Conservation (phyloP, 2,113 vertebrate genomes). For the Mobula birostris region DNA sequence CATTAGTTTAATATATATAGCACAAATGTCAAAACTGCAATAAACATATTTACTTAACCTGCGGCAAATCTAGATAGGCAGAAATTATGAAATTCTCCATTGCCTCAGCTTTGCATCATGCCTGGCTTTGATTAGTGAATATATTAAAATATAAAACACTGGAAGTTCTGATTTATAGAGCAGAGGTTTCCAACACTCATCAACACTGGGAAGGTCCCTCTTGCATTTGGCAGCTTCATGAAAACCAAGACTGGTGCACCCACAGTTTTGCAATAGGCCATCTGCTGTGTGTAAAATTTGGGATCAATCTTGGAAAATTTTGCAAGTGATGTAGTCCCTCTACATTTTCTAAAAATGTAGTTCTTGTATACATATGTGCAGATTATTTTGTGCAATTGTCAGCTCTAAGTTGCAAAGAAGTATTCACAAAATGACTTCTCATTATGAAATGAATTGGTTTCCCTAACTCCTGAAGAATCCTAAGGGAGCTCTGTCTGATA, state of each 20-base stretch:
- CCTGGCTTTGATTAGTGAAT: not conserved
- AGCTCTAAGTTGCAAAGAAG: too few species aligned
- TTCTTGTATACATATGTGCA: not conserved
- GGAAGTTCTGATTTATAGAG: not conserved
- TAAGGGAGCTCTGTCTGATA: not conserved
- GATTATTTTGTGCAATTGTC: not conserved
- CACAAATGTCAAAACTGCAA: not conserved
- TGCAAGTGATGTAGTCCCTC: not conserved
- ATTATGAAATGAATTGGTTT: not conserved
- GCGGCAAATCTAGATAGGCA: not conserved
- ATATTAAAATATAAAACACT: not conserved
- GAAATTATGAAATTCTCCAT: not conserved
- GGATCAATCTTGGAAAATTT: not conserved
- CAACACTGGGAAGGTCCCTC: not conserved
- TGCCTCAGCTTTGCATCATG: not conserved
- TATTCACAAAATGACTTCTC: not conserved
- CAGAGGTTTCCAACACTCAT: not conserved
- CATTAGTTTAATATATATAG: not conserved
- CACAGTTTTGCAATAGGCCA: not conserved
- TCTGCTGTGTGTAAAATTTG: not conserved
- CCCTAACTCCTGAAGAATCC: not conserved
- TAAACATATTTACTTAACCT: conserved; percentile 2
- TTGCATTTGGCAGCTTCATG: not conserved
- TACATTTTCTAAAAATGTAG: not conserved
- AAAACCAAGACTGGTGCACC: not conserved